Percentiles rank a stretch among this genome's conserved stretches.
Evolutionary conservation across 2,888 invertebrate species (phyloP).

Genomic region (Cataglyphis albicans): DNA sequence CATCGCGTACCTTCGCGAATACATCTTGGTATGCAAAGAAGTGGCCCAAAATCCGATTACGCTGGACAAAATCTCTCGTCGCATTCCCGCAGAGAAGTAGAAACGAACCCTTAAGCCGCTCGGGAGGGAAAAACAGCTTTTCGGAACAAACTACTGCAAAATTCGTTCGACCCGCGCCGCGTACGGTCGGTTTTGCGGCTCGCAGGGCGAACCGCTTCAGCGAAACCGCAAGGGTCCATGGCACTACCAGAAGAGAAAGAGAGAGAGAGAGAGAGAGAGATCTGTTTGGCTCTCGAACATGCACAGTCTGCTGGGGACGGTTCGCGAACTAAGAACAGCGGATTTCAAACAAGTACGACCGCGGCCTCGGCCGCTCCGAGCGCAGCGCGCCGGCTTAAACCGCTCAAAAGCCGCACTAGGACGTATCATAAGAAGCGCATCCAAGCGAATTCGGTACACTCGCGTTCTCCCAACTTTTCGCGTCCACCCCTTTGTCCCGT

Average conservation of each 20-base stretch:
- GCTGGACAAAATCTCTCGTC: not conserved
- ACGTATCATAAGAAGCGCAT: conserved; percentile 55
- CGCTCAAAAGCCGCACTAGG: conserved; percentile 50
- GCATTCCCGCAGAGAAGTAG: not conserved
- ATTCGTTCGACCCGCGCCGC: conserved; percentile 46
- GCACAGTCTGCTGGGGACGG: conserved; percentile 41
- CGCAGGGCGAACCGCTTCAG: conserved; percentile 40
- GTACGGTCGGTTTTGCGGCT: conserved; percentile 61
- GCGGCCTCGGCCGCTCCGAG: conserved; percentile 8
- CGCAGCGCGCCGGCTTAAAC: conserved; percentile 41
- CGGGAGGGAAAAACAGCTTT: conserved; percentile 37
- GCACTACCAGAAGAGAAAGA: conserved; percentile 16
- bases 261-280: not conserved
- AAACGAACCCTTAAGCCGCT: conserved; percentile 14
- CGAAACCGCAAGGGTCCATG: conserved; percentile 52
- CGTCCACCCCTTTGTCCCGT: conserved; percentile 17
- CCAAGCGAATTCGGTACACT: conserved; percentile 16
- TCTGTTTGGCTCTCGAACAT: conserved; percentile 33
- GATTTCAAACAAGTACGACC: conserved; percentile 58
- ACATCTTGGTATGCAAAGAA: not conserved
- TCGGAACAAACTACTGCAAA: conserved; percentile 45
- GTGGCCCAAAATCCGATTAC: conserved; percentile 23
- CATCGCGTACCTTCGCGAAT: not conserved
- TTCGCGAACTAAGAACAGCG: conserved; percentile 62
- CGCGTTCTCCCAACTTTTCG: conserved; percentile 26